These are phyloP conservation scores for Neogobius melanostomus DNA, from an alignment of 2,113 vertebrate species.

Conservation along the genomic window DNA sequence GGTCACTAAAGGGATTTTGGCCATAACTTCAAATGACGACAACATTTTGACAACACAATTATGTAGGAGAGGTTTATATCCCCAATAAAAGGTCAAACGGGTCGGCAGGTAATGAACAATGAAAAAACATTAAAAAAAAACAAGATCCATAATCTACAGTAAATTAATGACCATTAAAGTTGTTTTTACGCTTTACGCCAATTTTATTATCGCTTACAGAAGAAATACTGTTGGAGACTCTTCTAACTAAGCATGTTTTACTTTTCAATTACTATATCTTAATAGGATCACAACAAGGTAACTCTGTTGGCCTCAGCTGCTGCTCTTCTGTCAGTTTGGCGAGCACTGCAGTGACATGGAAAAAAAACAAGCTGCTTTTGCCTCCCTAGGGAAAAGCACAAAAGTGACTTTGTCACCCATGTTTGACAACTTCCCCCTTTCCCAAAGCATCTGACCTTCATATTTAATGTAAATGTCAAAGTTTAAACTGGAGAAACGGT, in stretches of 20 bases:
- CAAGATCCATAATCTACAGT: too few relatives aligned
- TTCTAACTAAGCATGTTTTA: too few relatives aligned
- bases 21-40: neutral
- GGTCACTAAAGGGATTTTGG: neutral
- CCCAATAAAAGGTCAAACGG: neutral
- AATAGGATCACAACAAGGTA: neutral
- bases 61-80: neutral
- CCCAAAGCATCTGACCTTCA: neutral
- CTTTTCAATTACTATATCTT: neutral
- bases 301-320: conserved; percentile 5
- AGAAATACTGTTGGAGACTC: too few relatives aligned
- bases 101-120: too few relatives aligned
- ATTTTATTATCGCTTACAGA: too few relatives aligned
- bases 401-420: conserved; percentile 14
- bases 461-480: neutral
- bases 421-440: neutral
- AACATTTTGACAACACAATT: neutral
- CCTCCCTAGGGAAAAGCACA: conserved; percentile 15
- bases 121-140: neutral
- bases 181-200: neutral
- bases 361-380: conserved; percentile 22
- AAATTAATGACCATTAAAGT: neutral
- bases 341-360: conserved; percentile 14
- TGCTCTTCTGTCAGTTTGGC: neutral
- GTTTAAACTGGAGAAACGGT: too few relatives aligned